Conservation (phyloP, 92 coral and sea anemone species). For the Porites lobata region DNA sequence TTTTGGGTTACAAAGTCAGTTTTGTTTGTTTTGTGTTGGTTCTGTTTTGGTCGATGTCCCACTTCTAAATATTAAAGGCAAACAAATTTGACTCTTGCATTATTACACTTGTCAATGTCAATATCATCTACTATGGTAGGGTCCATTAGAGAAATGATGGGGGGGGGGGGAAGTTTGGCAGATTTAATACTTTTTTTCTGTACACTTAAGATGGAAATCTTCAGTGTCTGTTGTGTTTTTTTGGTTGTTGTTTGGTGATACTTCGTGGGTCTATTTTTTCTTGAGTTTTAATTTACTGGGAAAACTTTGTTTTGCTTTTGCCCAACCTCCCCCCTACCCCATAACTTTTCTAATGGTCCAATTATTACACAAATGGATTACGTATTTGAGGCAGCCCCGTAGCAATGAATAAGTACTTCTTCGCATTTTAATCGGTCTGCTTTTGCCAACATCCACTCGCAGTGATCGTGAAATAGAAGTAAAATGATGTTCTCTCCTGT, state of each 20-base stretch:
- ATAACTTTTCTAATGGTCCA: slow-evolving; percentile 3
- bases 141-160: neutral
- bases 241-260: neutral
- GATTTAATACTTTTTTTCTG: neutral
- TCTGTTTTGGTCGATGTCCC: slow-evolving; percentile 13
- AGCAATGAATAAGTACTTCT: slow-evolving; percentile 19
- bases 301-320: slow-evolving; percentile 27
- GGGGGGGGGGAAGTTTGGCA: neutral
- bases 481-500: slow-evolving; percentile 24
- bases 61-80: slow-evolving; percentile 11
- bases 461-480: slow-evolving; percentile 27
- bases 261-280: slow-evolving; percentile 16
- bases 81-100: neutral
- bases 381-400: neutral
- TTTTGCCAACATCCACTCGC: slow-evolving; percentile 21
- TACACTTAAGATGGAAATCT: slow-evolving; percentile 18
- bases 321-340: neutral
- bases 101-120: neutral
- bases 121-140: neutral
- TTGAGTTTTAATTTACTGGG: slow-evolving; percentile 9
- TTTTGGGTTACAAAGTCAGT: slow-evolving; percentile 13
- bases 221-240: neutral
- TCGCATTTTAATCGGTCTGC: slow-evolving; percentile 12
- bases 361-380: neutral
- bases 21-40: neutral